phyloP scores from a whole-genome alignment of 1,140 invertebrate genomes.

The Mycetomoellerius zeteki region DNA sequence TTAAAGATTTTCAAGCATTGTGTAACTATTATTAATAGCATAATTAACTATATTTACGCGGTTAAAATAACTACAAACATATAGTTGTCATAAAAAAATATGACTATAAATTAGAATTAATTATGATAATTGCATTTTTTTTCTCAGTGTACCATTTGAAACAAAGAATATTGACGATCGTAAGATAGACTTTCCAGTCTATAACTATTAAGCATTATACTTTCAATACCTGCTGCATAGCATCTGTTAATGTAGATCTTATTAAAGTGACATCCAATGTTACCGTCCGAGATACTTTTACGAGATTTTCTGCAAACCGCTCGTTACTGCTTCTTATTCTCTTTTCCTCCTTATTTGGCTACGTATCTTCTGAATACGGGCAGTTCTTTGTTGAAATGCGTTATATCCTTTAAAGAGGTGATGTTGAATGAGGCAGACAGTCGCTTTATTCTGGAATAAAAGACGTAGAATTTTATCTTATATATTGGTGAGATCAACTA shows the following conservation, averaged over 20 bases:
- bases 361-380: slow-evolving; percentile 37
- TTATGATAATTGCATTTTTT: no score
- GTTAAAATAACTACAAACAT: no score
- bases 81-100: no score
- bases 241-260: slow-evolving; percentile 48
- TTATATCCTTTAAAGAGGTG: slow-evolving; percentile 44
- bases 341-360: slow-evolving; percentile 33
- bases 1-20: no score
- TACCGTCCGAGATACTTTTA: slow-evolving; percentile 35
- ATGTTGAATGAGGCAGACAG: slow-evolving; percentile 28
- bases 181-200: neutral
- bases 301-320: slow-evolving; percentile 49
- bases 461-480: slow-evolving; percentile 30
- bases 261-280: slow-evolving; percentile 34
- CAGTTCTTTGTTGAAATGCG: slow-evolving; percentile 39
- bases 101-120: no score
- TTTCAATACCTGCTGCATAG: neutral
- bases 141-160: no score
- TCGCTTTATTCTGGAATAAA: slow-evolving; percentile 44
- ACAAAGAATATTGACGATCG: neutral
- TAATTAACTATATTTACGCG: no score
- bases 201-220: neutral
- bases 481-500: slow-evolving; percentile 29
- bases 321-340: slow-evolving; percentile 50
- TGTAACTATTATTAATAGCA: no score